Percentiles rank a stretch among this genome's conserved stretches.
Conservation (phyloP, 2,113 vertebrate genomes). For the Asarcornis scutulata region DNA sequence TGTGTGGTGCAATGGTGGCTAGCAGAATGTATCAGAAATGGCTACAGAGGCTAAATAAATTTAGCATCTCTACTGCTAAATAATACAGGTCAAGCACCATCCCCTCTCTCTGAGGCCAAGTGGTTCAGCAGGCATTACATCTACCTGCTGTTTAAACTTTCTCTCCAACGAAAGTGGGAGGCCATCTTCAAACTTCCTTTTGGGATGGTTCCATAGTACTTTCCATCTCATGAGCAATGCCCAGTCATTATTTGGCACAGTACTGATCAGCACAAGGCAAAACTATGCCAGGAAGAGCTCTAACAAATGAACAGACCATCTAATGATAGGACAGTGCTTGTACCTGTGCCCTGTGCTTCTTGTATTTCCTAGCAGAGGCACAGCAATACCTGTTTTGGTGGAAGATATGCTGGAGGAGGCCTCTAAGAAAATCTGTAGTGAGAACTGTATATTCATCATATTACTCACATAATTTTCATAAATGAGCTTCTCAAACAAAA, state of each 20-base stretch:
- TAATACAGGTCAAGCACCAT: not conserved
- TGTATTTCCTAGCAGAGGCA: rapidly evolving
- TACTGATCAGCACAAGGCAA: not conserved
- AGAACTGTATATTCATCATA: not conserved
- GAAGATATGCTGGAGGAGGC: not conserved
- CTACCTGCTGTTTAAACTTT: not conserved
- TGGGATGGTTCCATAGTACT: not conserved
- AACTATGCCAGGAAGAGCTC: not conserved
- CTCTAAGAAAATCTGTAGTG: not conserved
- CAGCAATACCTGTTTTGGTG: not conserved
- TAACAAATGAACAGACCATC: not conserved
- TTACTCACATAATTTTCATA: not conserved
- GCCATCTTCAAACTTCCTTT: not conserved
- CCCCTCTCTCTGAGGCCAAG: not conserved
- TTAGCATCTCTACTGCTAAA: not conserved
- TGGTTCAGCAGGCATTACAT: not conserved
- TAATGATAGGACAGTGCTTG: not conserved
- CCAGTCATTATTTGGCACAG: not conserved
- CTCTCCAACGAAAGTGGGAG: not conserved
- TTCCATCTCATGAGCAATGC: not conserved
- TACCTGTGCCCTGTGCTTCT: not conserved
- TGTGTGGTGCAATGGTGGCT: not conserved
- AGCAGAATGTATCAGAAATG: not conserved
- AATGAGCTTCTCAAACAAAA: not conserved
- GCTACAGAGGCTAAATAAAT: not conserved